These are phyloP conservation scores for Nemotelus nigrinus DNA, from an alignment of 2,888 invertebrate genomes.

Conservation along the genomic window DNA sequence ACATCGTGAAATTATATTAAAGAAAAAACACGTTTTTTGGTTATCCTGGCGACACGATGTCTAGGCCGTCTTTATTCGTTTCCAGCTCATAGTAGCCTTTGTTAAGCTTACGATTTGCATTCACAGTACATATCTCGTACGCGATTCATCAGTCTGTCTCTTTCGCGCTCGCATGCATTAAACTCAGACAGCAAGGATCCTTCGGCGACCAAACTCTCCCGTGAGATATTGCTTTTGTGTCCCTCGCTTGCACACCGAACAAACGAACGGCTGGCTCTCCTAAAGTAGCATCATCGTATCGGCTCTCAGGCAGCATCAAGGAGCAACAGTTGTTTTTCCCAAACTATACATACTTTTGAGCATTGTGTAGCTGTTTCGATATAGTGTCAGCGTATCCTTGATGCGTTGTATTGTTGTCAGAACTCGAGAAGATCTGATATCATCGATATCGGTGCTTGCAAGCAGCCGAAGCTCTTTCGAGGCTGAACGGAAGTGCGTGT, in stretches of 20 bases:
- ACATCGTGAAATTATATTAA: no score
- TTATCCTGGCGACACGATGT: constrained; percentile 28
- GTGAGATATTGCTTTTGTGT: not conserved
- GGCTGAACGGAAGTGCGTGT: constrained; percentile 13
- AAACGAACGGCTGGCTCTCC: not conserved
- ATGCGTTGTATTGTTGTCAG: not conserved
- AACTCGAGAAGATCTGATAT: not conserved
- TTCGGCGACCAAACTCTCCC: not conserved
- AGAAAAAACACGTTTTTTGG: no score
- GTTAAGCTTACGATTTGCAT: not conserved
- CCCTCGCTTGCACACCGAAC: not conserved
- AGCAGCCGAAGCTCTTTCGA: constrained; percentile 8
- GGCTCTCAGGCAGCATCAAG: not conserved
- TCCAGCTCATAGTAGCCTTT: constrained; percentile 3
- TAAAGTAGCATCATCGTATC: constrained; percentile 29
- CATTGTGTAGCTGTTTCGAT: no score
- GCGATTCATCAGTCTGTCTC: not conserved
- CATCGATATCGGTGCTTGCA: constrained; percentile 11
- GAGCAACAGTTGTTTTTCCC: constrained; percentile 43
- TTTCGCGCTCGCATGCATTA: not conserved
- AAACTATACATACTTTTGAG: not conserved
- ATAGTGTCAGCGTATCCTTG: no score
- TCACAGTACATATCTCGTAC: not conserved
- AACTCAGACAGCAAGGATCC: constrained; percentile 8
- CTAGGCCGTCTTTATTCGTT: constrained; percentile 12